phyloP scores from a whole-genome alignment of 2,113 vertebrate genomes.

The Beaufortia kweichowensis region DNA sequence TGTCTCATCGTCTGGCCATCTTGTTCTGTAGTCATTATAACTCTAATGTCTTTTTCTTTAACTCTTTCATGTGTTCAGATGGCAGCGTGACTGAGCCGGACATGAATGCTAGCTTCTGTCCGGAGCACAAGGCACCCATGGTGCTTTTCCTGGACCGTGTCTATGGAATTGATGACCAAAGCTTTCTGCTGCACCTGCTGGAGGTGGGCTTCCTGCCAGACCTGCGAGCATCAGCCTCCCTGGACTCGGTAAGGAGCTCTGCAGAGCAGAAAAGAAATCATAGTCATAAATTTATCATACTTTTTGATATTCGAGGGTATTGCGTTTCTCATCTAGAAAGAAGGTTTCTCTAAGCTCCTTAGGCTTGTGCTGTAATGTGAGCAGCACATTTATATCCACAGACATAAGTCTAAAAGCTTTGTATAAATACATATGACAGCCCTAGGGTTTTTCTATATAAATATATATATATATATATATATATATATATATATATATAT shows the following conservation, averaged over 20 bases:
- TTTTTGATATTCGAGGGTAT: not conserved
- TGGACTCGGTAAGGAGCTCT: constrained; percentile 85
- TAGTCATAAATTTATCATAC: not conserved
- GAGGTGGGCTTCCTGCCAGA: constrained; percentile 97
- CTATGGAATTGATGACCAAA: constrained; percentile 93
- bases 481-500: too few species aligned
- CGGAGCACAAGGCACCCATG: constrained; percentile 97
- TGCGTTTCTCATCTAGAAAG: not conserved
- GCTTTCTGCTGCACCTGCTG: constrained; percentile 89
- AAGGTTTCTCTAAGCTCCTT: not conserved
- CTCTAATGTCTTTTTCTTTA: constrained; percentile 5
- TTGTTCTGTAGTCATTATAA: constrained; percentile 10
- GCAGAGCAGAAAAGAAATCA: not conserved
- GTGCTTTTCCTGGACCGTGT: constrained; percentile 96
- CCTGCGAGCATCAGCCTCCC: constrained; percentile 86
- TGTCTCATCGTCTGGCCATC: not conserved
- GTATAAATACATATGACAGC: too few species aligned
- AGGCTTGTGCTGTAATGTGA: too few species aligned
- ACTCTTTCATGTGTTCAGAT: constrained; percentile 71
- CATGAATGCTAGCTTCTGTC: constrained; percentile 94
- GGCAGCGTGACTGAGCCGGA: constrained; percentile 89
- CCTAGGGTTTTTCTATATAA: too few species aligned
- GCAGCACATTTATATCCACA: too few species aligned
- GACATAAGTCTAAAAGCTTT: too few species aligned
- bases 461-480: too few species aligned